Evolutionary conservation across 2,113 vertebrate genomes (phyloP), one percentile per base, ranked within the genome.

Genomic region (Jacana jacana): DNA sequence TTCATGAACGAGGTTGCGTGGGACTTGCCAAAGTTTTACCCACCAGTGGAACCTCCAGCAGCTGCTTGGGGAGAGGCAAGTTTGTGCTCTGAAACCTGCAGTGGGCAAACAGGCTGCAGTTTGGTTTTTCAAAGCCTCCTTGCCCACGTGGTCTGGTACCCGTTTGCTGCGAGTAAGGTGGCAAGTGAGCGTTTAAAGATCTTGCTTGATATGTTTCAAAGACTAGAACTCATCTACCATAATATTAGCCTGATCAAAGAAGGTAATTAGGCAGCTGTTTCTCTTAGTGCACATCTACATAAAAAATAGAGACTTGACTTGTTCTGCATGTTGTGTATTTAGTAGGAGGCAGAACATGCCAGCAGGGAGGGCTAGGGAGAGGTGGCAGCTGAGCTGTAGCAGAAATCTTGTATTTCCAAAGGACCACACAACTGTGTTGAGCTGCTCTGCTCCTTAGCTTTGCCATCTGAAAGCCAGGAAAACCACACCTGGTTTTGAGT

Each of bases 1-100:
- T 99, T 99, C 97, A 99, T 99, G 99, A 98, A 83, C 6, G 96
- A 99, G 88, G 99, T 99, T 4, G 99, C 99, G 6, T 99, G 99
- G 99, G 99, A 99, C 89, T 97, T 99, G 95, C 98, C 99, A 30
- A 99, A 99, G 68, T 99, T 99, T 95, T 99, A 99, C 96, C 99
- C 99, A 0, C 99, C 99, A 0, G 99, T 99, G 97, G 99, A 99
- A 94, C 99, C 99, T 20, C 98, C 99, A 0, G 99, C 99, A 4
- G 99, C 98, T 0, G 99, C 99, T 0, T 99, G 99, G 99, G 99
- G 99, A 81, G 99, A 99, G 99, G 99, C 99, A 97, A 96, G 97
- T 97, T 77, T 28, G 48, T 81, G 83, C 73, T 92, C 20, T 86
- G 86, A 9, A 6, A 17, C 9, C 31, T 63, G 71, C 61, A 25